These are phyloP conservation scores for Tenebrosternarchus preto DNA, from an alignment of 2,113 vertebrate genomes.

Conservation along the genomic window DNA sequence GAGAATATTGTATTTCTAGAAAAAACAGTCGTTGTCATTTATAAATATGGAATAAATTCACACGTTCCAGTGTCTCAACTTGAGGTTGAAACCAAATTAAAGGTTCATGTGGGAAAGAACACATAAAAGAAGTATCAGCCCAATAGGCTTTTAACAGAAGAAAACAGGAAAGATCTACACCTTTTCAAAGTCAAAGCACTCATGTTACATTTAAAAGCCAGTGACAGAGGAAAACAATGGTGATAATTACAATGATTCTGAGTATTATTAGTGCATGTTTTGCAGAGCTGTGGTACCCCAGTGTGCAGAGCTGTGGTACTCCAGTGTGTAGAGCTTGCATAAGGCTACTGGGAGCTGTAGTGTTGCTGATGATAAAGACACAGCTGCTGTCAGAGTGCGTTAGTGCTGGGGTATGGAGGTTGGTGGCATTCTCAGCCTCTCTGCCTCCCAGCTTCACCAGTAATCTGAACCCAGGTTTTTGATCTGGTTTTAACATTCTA, in stretches of 20 bases:
- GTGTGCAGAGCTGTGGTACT: background rate
- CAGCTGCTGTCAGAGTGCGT: slow-evolving; percentile 33
- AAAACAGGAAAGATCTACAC: background rate
- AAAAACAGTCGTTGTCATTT: slow-evolving; percentile 13
- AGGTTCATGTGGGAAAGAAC: background rate
- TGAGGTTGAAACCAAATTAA: background rate
- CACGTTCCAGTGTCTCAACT: slow-evolving; percentile 26
- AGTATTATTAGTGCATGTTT: background rate
- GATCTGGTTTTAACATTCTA: slow-evolving; percentile 66
- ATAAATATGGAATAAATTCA: slow-evolving; percentile 23
- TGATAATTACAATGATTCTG: background rate
- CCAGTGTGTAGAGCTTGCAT: background rate
- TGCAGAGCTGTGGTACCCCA: background rate
- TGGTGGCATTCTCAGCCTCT: slow-evolving; percentile 54
- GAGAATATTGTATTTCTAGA: slow-evolving; percentile 4
- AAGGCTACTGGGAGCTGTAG: background rate
- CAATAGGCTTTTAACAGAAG: slow-evolving; percentile 21
- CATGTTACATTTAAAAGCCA: background rate
- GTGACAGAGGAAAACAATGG: background rate
- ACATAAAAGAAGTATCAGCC: background rate
- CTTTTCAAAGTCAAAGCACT: background rate
- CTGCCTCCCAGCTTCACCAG: slow-evolving; percentile 61
- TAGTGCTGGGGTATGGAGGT: slow-evolving; percentile 24
- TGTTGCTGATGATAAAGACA: background rate
- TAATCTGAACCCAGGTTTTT: slow-evolving; percentile 60